These are phyloP conservation scores for Antechinus stuartii DNA, from an alignment of 2,113 vertebrate genomes.

Conservation along the genomic window DNA sequence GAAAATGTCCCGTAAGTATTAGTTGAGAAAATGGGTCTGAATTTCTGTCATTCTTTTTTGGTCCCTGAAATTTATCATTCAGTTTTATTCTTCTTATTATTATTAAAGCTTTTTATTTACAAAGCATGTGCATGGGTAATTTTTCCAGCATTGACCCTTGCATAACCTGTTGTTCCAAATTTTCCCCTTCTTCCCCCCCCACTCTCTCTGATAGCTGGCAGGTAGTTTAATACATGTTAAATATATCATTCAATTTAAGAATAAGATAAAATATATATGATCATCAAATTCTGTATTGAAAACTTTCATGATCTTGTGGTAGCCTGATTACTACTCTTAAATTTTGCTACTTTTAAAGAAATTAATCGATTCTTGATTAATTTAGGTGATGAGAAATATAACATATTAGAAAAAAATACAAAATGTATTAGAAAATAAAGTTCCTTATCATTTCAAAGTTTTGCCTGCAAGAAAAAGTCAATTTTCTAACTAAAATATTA, in stretches of 20 bases:
- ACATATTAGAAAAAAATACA: not conserved
- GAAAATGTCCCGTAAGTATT: slow-evolving; percentile 94
- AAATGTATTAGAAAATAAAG: slow-evolving; percentile 35
- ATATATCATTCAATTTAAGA: not conserved
- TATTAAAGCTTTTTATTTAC: too few species aligned
- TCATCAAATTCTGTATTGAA: slow-evolving; percentile 8
- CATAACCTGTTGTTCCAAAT: too few species aligned
- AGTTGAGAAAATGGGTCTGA: not conserved
- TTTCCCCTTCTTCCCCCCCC: too few species aligned
- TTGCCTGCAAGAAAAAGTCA: not conserved
- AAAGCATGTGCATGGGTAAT: too few species aligned
- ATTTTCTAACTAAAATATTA: not conserved
- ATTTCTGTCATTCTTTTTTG: not conserved
- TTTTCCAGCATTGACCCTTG: too few species aligned
- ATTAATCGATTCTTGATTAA: slow-evolving; percentile 42
- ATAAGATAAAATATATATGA: not conserved
- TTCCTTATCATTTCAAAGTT: not conserved
- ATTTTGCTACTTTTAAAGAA: slow-evolving; percentile 21
- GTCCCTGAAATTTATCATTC: slow-evolving; percentile 22
- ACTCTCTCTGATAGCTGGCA: too few species aligned
- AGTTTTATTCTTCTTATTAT: not conserved
- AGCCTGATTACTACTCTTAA: not conserved
- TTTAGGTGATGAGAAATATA: not conserved
- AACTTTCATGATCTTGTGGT: not conserved
- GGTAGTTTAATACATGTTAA: too few species aligned